These are phyloP conservation scores for Agrochola circellaris DNA, from an alignment of 2,888 invertebrate species.

Conservation along the genomic window DNA sequence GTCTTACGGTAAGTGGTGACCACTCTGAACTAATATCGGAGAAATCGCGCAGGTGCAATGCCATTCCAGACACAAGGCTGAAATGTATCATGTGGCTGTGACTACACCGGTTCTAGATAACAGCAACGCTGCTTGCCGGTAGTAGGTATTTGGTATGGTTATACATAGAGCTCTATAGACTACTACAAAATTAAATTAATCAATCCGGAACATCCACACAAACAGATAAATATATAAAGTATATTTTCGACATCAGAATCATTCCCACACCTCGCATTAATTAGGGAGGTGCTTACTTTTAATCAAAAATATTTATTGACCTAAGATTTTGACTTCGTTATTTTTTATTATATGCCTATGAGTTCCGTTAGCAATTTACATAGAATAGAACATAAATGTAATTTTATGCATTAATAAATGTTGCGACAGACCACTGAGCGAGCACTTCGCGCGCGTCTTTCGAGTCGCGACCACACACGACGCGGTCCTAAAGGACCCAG, in stretches of 20 bases:
- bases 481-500: neutral
- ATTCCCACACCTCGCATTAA: too few species aligned
- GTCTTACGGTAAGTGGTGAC: neutral
- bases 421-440: too few species aligned
- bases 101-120: neutral
- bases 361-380: slow-evolving; percentile 10
- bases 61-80: neutral
- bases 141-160: neutral
- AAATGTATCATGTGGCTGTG: neutral
- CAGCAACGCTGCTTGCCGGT: neutral
- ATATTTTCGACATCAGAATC: too few species aligned
- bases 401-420: slow-evolving; percentile 25
- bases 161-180: too few species aligned
- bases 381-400: neutral
- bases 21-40: neutral
- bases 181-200: too few species aligned
- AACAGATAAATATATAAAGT: too few species aligned
- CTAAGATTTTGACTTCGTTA: too few species aligned
- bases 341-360: neutral
- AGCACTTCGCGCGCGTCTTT: neutral
- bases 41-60: neutral
- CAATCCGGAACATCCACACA: too few species aligned
- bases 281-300: too few species aligned
- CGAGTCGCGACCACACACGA: neutral
- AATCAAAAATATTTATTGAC: too few species aligned